phyloP scores from a whole-genome alignment of 1,140 invertebrate species.

The Cepaea nemoralis region DNA sequence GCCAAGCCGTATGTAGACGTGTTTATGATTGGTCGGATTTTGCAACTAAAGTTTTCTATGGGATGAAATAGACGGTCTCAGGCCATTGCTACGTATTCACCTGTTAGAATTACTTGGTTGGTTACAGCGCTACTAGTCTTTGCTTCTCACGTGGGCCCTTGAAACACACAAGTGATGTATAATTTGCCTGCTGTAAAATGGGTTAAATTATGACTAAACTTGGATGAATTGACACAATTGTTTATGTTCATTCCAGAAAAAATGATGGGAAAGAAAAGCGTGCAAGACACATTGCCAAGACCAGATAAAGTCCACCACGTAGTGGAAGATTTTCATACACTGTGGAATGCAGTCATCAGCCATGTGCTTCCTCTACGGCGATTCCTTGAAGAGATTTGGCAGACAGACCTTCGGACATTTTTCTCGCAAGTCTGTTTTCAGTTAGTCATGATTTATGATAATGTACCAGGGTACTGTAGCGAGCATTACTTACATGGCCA shows the following conservation, averaged over 20 bases:
- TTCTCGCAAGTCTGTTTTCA: conserved; percentile 69
- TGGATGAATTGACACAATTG: too few species aligned
- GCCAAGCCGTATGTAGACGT: too few species aligned
- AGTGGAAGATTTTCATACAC: conserved; percentile 73
- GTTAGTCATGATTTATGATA: conserved; percentile 61
- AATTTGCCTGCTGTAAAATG: too few species aligned
- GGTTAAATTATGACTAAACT: too few species aligned
- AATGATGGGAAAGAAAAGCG: conserved; percentile 57
- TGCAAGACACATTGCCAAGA: conserved; percentile 62
- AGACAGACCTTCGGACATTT: conserved; percentile 67
- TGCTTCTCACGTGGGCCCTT: too few species aligned
- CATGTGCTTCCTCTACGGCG: conserved; percentile 71
- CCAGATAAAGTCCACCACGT: conserved; percentile 72
- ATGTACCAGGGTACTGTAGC: conserved; percentile 61
- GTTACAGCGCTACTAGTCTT: too few species aligned
- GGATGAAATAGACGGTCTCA: too few species aligned
- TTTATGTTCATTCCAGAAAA: conserved; percentile 69
- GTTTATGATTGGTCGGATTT: too few species aligned
- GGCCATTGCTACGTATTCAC: too few species aligned
- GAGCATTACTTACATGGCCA: conserved; percentile 58
- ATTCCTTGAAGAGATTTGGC: conserved; percentile 68
- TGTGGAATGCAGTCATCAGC: conserved; percentile 69
- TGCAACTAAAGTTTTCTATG: too few species aligned
- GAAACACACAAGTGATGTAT: too few species aligned
- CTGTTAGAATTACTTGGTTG: too few species aligned